These are phyloP conservation scores for Harpalus rufipes DNA, from an alignment of 2,888 invertebrate species.

Conservation along the genomic window DNA sequence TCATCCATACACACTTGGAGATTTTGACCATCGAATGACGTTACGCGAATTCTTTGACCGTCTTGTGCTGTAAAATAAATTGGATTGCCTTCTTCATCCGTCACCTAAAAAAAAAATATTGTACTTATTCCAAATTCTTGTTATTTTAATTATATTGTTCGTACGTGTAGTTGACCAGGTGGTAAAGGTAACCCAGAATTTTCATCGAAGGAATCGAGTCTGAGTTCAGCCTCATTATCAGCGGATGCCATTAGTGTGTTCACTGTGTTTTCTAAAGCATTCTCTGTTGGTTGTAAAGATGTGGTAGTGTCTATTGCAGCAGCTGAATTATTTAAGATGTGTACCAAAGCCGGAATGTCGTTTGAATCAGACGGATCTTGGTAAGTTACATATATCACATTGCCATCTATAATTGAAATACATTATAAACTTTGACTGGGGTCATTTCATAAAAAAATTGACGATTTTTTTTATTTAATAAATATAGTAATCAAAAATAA, in stretches of 20 bases:
- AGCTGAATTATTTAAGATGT: conserved; percentile 71
- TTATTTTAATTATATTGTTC: background rate
- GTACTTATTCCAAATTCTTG: background rate
- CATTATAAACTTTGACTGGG: background rate
- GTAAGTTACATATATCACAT: conserved; percentile 79
- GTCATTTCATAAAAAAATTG: no score
- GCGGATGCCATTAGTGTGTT: conserved; percentile 25
- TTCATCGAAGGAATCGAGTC: conserved; percentile 57
- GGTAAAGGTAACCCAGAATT: conserved; percentile 51
- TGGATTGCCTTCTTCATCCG: conserved; percentile 85
- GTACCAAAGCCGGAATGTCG: conserved; percentile 75
- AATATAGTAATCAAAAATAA: no score
- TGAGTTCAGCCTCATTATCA: conserved; percentile 22
- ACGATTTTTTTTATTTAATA: no score
- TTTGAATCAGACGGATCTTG: conserved; percentile 77
- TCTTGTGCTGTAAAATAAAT: conserved; percentile 84
- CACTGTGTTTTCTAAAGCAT: conserved; percentile 34
- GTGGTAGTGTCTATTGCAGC: background rate
- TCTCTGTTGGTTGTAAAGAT: conserved; percentile 12
- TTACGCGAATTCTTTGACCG: conserved; percentile 82
- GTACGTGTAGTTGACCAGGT: conserved; percentile 51
- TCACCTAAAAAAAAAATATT: conserved; percentile 77
- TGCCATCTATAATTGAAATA: conserved; percentile 64
- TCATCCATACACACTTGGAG: conserved; percentile 77
- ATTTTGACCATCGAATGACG: conserved; percentile 79